A percentile compares a stretch with the other conserved stretches of the same genome.
Evolutionary conservation across 2,113 vertebrate genomes (phyloP).

Genomic region (Columbina picui): DNA sequence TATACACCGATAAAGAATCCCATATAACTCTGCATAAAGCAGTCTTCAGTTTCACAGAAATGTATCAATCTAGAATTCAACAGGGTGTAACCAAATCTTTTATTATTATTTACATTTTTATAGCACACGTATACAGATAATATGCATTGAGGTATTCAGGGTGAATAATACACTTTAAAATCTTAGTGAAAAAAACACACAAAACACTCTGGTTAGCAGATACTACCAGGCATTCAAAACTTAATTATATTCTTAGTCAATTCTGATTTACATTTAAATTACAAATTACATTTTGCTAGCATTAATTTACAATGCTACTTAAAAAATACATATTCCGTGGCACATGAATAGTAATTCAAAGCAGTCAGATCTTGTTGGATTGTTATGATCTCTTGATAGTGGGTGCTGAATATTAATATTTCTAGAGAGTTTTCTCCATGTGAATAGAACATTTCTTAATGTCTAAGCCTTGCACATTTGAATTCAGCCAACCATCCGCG

Average conservation of each 20-base stretch:
- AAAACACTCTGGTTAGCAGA: slow-evolving; percentile 10
- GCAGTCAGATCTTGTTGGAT: neutral
- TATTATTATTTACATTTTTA: slow-evolving; percentile 39
- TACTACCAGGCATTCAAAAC: neutral
- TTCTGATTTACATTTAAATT: slow-evolving; percentile 69
- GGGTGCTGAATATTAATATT: slow-evolving; percentile 34
- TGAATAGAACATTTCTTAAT: neutral
- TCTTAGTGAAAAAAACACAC: neutral
- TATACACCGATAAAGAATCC: neutral
- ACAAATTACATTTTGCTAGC: slow-evolving; percentile 32
- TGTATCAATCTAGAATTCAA: neutral
- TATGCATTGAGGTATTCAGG: neutral
- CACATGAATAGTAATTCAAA: slow-evolving; percentile 53
- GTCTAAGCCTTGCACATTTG: neutral
- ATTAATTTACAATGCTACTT: slow-evolving; percentile 56
- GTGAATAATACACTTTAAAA: slow-evolving; percentile 14
- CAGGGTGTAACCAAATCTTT: neutral
- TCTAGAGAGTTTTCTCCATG: slow-evolving; percentile 11
- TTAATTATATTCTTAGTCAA: slow-evolving; percentile 55
- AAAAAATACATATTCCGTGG: slow-evolving; percentile 52
- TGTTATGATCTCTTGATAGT: slow-evolving; percentile 21
- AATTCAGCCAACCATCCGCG: neutral
- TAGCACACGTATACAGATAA: neutral
- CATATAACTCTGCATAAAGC: neutral
- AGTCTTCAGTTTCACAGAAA: neutral